phyloP scores from a whole-genome alignment of 2,797 vertebrate species.

The Rhynchonycteris naso region DNA sequence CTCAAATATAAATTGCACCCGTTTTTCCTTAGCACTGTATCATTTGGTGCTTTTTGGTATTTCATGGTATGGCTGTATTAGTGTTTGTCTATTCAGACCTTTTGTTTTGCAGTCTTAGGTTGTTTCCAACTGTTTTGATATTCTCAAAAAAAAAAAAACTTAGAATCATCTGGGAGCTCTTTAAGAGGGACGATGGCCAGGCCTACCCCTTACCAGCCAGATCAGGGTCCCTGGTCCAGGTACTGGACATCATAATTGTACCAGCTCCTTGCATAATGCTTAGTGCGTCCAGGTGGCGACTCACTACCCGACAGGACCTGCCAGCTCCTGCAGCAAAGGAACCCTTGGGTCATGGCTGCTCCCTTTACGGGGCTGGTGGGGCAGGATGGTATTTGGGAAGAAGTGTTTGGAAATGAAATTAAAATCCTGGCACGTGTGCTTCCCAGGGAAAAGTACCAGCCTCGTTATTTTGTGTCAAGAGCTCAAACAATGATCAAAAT shows the following conservation, averaged over 20 bases:
- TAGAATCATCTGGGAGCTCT: neutral
- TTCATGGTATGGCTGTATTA: neutral
- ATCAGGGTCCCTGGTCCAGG: neutral
- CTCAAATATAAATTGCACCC: neutral
- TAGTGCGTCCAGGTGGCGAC: accelerated
- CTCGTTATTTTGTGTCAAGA: constrained; percentile 82
- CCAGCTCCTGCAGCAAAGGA: neutral
- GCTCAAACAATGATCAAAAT: constrained; percentile 84
- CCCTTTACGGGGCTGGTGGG: neutral
- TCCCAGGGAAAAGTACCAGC: constrained; percentile 75
- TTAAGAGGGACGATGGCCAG: neutral
- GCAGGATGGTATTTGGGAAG: neutral
- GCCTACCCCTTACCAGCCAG: neutral
- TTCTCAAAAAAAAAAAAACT: neutral
- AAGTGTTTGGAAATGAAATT: constrained; percentile 53
- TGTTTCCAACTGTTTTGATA: neutral
- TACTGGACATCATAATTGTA: accelerated
- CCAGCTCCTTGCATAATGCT: neutral
- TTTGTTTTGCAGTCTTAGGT: neutral
- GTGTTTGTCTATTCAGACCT: neutral
- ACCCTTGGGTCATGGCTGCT: neutral
- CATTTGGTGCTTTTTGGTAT: neutral
- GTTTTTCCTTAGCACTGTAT: accelerated
- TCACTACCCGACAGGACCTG: accelerated
- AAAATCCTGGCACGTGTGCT: constrained; percentile 62